Evolutionary conservation across 2,888 invertebrate species (phyloP).

Genomic region (Odontocerum albicorne): DNA sequence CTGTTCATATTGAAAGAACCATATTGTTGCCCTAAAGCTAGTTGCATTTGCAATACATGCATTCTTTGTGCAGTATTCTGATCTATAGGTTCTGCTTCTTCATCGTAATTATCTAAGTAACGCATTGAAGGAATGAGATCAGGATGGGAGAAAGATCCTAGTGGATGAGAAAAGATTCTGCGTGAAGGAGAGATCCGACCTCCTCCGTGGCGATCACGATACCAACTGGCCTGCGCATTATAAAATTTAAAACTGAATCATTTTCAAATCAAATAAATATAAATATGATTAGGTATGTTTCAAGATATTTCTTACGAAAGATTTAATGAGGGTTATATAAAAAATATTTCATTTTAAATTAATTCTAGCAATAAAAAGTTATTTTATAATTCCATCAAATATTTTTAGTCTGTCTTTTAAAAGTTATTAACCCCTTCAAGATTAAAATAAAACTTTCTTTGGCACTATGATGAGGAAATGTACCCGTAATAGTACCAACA

Average conservation of each 20-base stretch:
- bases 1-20: conserved; percentile 47
- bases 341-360: too few relatives aligned
- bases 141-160: conserved; percentile 39
- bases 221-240: conserved; percentile 55
- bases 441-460: conserved; percentile 21
- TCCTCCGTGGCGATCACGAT: conserved; percentile 51
- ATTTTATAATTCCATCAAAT: too few relatives aligned
- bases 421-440: conserved; percentile 14
- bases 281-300: too few relatives aligned
- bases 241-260: too few relatives aligned
- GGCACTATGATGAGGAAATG: conserved; percentile 24
- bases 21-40: conserved; percentile 49
- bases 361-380: too few relatives aligned
- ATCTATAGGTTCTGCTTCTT: conserved; percentile 41
- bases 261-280: too few relatives aligned
- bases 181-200: conserved; percentile 47
- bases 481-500: conserved; percentile 1
- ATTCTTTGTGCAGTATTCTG: conserved; percentile 44
- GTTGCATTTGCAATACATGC: conserved; percentile 52
- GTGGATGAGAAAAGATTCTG: conserved; percentile 39
- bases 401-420: too few relatives aligned
- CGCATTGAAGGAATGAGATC: conserved; percentile 42
- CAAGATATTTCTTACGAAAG: too few relatives aligned
- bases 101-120: conserved; percentile 32
- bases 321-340: too few relatives aligned